Evolutionary conservation across 2,888 invertebrate genomes (phyloP), one percentile per base, ranked within the genome.

Genomic region (Euplagia quadripunctaria): DNA sequence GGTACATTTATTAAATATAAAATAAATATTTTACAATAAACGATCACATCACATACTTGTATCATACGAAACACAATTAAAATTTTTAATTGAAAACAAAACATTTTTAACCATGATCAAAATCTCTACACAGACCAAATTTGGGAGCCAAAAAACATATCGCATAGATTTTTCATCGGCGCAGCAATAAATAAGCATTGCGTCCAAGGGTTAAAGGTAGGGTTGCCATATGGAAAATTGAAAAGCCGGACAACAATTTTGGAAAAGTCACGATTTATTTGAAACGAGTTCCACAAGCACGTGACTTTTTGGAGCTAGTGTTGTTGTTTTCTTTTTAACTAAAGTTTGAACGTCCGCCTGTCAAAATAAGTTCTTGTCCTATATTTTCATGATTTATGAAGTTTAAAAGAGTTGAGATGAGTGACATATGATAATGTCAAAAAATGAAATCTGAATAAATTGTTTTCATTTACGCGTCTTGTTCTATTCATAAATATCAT

Each of bases 91-190:
- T 31, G 2, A 31, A 31, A 31, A 31, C 64, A 43, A 42, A 8
- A 64, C n/a, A 64, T n/a, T 64, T 64, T 64, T 46, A 64, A 43
- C 42, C 55, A n/a, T n/a, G 42, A 42, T 14, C 12, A 55, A 68
- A 52, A 68, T 55, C 68, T 42, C 41, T 31, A 42, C 51, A 68
- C n/a, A 75, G 42, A 73, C 71, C 71, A 68, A 79, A 68, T 69
- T 71, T 73, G 71, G 71, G 49, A 66, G 52, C 70, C 77, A 79
- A 81, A 83, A 87, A 88, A 85, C 84, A 85, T 86, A 85, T 85
- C 84, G 84, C 87, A 90, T 89, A 85, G 88, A 89, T 91, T 87
- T 90, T 87, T 88, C 89, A 91, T 90, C 86, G 87, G 85, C 81
- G 84, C 85, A 80, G 90, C 85, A 83, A 90, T 90, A 91, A 89